Conservation (phyloP, 1,140 invertebrate species). For the Lethrus apterus region DNA sequence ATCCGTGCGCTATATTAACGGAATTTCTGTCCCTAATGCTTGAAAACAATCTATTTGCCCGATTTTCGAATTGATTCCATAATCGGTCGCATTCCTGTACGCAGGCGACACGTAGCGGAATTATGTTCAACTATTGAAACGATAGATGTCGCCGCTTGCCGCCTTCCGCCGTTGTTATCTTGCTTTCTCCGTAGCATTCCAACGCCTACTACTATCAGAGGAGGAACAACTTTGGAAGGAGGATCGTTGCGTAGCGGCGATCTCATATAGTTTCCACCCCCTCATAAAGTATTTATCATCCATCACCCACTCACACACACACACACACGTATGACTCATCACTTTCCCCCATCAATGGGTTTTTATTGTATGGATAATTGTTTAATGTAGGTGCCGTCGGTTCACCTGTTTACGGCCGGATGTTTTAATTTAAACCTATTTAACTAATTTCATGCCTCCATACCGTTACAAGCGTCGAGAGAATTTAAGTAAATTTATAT, state of each 20-base stretch:
- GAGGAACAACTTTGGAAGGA: too few relatives aligned
- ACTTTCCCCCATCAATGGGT: constrained; percentile 12
- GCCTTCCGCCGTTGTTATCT: constrained; percentile 17
- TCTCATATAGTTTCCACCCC: too few relatives aligned
- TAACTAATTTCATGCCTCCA: constrained; percentile 6
- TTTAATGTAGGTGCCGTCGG: constrained; percentile 18
- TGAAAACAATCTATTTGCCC: not conserved
- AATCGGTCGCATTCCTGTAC: constrained; percentile 24
- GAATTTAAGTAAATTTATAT: constrained; percentile 2
- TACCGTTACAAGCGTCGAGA: not conserved
- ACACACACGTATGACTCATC: constrained; percentile 14
- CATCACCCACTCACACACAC: constrained; percentile 8
- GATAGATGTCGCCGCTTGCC: constrained; percentile 34
- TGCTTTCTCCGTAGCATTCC: not conserved
- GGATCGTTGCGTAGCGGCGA: too few relatives aligned
- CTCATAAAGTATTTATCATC: constrained; percentile 13
- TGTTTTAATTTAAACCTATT: constrained; percentile 20
- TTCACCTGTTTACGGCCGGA: constrained; percentile 22
- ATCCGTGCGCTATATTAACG: too few relatives aligned
- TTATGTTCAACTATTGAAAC: constrained; percentile 25
- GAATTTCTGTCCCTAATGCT: too few relatives aligned
- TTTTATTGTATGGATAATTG: constrained; percentile 14
- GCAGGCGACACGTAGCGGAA: constrained; percentile 35
- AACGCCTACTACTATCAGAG: too few relatives aligned
- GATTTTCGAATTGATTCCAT: constrained; percentile 1